Conservation (phyloP, 2,888 invertebrate species). For the Tipula confusa region DNA sequence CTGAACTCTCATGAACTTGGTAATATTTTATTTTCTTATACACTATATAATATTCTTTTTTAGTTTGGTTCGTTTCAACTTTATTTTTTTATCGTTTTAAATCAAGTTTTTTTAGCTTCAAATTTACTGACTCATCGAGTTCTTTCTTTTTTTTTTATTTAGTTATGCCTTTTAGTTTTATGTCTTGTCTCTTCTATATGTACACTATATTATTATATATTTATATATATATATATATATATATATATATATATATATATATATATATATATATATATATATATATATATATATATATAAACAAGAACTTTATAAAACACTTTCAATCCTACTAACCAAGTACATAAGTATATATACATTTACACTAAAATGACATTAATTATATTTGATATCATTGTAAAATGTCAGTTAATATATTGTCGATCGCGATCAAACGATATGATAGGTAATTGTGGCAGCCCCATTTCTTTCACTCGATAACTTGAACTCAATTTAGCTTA, state of each 20-base stretch:
- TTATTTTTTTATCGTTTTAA: slow-evolving; percentile 29
- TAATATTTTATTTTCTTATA: slow-evolving; percentile 7
- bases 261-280: no score
- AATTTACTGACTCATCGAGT: slow-evolving; percentile 30
- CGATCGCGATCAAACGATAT: not conserved
- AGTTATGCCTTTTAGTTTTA: slow-evolving; percentile 21
- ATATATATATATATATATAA: no score
- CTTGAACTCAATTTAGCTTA: not conserved
- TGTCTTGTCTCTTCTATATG: slow-evolving; percentile 7
- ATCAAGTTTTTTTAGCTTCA: slow-evolving; percentile 29
- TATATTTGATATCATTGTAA: not conserved
- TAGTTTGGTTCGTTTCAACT: slow-evolving; percentile 30
- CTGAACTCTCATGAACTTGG: slow-evolving; percentile 30
- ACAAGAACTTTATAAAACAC: not conserved
- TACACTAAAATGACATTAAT: not conserved
- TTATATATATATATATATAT: no score
- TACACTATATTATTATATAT: not conserved
- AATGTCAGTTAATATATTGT: not conserved
- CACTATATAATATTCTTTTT: slow-evolving; percentile 16
- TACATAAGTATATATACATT: no score
- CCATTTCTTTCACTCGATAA: not conserved
- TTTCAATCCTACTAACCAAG: not conserved
- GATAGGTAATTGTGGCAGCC: not conserved
- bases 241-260: no score
- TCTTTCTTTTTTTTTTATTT: slow-evolving; percentile 27